These are phyloP conservation scores for Todiramphus saurophagus DNA, from an alignment of 2,113 vertebrate species.

Conservation along the genomic window DNA sequence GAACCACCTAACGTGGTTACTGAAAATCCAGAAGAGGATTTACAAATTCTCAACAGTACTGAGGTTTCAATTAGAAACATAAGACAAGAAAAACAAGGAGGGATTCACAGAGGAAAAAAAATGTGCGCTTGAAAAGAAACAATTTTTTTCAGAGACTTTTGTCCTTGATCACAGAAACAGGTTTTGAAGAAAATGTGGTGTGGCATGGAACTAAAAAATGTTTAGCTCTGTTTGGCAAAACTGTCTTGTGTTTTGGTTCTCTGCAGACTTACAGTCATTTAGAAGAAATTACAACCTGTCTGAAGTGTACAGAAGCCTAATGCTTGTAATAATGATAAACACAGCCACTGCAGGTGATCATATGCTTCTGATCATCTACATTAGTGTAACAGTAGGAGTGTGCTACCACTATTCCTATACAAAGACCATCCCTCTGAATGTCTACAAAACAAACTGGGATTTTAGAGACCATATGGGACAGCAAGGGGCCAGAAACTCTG, in stretches of 20 bases:
- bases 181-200: neutral
- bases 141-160: neutral
- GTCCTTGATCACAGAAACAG: neutral
- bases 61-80: neutral
- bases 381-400: accelerated
- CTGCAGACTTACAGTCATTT: neutral
- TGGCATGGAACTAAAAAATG: neutral
- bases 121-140: neutral
- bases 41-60: neutral
- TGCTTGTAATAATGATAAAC: neutral
- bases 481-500: neutral
- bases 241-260: neutral
- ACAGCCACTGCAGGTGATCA: neutral
- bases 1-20: neutral
- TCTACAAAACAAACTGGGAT: neutral
- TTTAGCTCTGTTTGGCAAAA: neutral
- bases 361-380: neutral
- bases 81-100: neutral
- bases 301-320: neutral
- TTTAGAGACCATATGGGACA: neutral
- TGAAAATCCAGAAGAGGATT: neutral
- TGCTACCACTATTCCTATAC: neutral
- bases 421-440: neutral
- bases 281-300: neutral
- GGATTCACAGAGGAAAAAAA: neutral